Conservation (phyloP, 2,113 vertebrate species). For the Odobenus rosmarus region DNA sequence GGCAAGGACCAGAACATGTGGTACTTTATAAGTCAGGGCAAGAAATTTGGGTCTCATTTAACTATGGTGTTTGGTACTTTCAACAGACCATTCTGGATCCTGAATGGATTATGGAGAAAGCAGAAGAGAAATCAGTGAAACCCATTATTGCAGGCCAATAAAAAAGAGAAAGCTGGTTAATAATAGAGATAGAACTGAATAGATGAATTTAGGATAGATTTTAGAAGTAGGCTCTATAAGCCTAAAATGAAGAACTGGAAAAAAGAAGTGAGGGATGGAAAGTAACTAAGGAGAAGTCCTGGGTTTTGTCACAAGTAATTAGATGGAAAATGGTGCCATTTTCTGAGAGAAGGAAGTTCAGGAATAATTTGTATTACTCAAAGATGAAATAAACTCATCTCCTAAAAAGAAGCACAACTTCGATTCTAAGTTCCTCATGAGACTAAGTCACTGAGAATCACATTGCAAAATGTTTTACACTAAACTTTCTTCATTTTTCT, state of each 20-base stretch:
- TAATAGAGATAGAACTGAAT: background rate
- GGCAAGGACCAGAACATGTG: background rate
- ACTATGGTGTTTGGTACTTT: background rate
- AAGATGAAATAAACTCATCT: background rate
- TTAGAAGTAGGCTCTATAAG: background rate
- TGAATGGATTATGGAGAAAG: background rate
- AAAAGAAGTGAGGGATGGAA: background rate
- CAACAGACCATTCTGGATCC: background rate
- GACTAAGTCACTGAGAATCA: background rate
- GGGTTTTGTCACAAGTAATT: background rate
- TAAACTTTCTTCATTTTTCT: background rate
- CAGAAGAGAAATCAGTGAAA: background rate
- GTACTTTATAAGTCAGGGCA: background rate
- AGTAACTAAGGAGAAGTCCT: background rate
- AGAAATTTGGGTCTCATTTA: background rate
- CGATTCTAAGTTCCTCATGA: background rate
- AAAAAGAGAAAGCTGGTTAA: background rate
- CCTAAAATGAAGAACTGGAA: background rate
- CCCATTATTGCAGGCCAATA: background rate
- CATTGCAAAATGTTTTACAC: background rate
- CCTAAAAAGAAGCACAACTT: background rate
- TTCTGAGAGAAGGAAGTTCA: background rate
- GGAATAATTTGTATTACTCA: background rate
- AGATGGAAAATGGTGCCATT: background rate
- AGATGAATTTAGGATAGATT: background rate